These are phyloP conservation scores for Coracopsis vasa DNA, from an alignment of 2,113 vertebrate genomes.

Conservation along the genomic window DNA sequence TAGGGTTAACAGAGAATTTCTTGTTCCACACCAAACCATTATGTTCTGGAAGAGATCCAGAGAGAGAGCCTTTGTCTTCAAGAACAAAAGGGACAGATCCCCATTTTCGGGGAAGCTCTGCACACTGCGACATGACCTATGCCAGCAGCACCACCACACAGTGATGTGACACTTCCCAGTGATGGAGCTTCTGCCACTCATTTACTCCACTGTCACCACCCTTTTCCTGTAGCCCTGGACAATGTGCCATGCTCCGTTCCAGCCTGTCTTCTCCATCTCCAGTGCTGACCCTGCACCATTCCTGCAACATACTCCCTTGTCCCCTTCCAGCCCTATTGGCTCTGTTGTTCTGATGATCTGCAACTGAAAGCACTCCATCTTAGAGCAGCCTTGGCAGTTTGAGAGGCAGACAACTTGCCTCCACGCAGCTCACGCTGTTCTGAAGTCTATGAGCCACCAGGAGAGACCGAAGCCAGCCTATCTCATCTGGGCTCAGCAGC, in stretches of 20 bases:
- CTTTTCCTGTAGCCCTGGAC: not conserved
- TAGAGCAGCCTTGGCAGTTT: not conserved
- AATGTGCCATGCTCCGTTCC: accelerated
- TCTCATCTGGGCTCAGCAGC: not conserved
- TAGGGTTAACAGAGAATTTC: not conserved
- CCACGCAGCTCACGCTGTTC: not conserved
- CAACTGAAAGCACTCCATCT: not conserved
- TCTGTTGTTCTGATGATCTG: not conserved
- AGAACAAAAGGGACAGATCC: not conserved
- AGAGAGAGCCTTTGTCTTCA: not conserved
- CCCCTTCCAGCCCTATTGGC: not conserved
- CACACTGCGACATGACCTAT: not conserved
- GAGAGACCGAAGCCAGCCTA: not conserved
- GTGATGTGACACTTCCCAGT: not conserved
- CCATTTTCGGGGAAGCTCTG: not conserved
- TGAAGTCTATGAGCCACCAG: not conserved
- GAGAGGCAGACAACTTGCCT: not conserved
- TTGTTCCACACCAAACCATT: not conserved
- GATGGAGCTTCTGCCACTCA: not conserved
- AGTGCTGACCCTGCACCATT: accelerated
- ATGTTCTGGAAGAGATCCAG: not conserved
- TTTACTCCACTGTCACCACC: not conserved
- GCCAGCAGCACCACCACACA: accelerated
- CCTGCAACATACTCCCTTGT: accelerated
- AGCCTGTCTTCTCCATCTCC: not conserved